These are phyloP conservation scores for Zoanthus solanderi DNA, from an alignment of 92 coral and sea anemone species.

Conservation along the genomic window DNA sequence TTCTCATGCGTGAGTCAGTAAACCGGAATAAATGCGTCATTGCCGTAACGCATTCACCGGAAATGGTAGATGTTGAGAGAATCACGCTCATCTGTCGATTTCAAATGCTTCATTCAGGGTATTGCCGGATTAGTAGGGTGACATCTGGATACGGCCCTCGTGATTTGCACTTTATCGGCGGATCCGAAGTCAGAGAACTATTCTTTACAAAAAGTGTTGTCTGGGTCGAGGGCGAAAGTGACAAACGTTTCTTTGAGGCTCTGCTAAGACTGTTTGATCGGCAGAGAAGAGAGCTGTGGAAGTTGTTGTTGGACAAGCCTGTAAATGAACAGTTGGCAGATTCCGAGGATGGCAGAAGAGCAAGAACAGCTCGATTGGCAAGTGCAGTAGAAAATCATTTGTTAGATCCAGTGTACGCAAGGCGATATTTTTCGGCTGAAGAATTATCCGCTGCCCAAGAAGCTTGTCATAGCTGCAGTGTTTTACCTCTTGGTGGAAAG, in stretches of 20 bases:
- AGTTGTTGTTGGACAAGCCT: conserved; percentile 54
- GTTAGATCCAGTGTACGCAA: conserved; percentile 76
- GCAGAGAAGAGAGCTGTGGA: conserved; percentile 71
- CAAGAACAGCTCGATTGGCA: not conserved
- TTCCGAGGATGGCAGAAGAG: not conserved
- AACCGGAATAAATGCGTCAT: conserved; percentile 81
- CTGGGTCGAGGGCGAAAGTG: conserved; percentile 98
- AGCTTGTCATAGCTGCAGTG: conserved; percentile 85
- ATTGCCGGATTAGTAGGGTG: conserved; percentile 82
- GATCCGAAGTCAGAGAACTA: conserved; percentile 88
- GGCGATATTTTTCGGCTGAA: conserved; percentile 71
- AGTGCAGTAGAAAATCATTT: conserved; percentile 62
- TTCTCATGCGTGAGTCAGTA: conserved; percentile 88
- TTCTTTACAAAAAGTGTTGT: conserved; percentile 86
- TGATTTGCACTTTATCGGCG: conserved; percentile 89
- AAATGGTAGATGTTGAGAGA: conserved; percentile 85
- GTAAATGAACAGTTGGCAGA: not conserved
- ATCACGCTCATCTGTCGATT: conserved; percentile 87
- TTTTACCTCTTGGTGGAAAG: conserved; percentile 83
- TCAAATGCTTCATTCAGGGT: conserved; percentile 86
- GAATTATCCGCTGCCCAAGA: conserved; percentile 77
- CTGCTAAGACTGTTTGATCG: conserved; percentile 86
- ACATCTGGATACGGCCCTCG: conserved; percentile 80
- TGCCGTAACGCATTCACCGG: conserved; percentile 89
- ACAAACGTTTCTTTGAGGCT: conserved; percentile 87